Base-by-base conservation (phyloP, 2,888 invertebrate genomes). In the Malachius bipustulatus region DNA sequence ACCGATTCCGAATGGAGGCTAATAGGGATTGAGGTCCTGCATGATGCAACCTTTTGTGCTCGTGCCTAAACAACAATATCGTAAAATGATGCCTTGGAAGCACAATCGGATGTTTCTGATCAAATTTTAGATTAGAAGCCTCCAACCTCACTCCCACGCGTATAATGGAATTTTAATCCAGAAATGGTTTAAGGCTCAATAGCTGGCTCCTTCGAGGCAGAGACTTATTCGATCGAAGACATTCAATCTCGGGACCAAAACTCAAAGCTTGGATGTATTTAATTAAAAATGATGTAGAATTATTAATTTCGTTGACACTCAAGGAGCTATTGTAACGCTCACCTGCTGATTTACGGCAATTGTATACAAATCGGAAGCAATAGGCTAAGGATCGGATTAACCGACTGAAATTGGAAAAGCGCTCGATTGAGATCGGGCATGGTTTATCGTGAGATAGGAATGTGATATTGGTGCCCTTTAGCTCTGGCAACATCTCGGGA, bases 91-190 rank as follows among this genome's bases (percentile, higher is more conserved):
- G 45, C 9, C 39, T 30, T 29, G 35, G 31, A 10, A 41, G 32
- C 26, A 44, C 8, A 24, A 43, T 34, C 8, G 42, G 43, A 34
- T 45, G 38, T 15, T 30, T 45, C 30, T 41, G 43, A 9, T 40
- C 37, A 14, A 37, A 37, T 10, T 24, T 11, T 13, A 38, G 35
- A 16, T 36, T 26, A 8, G 39, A 40, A 24, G 38, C 16, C 1
- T 11, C 26, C 14, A 45, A 27, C 11, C 41, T 34, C 14, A 39
- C 43, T 3, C 39, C 37, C 1, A 43, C 37, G 27, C 43, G 16
- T n/a, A 37, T 4, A 11, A 43, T 31, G 8, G 12, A 16, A n/a
- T 37, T 11, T 3, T 37, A 12, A 31, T 43, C 41, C 6, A 41
- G 2, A 37, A 43, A 43, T n/a, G 35, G 41, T 12, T 34, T 16